Percentiles rank a stretch among this genome's conserved stretches.
These are phyloP conservation scores for Alethe castanea DNA, from an alignment of 2,113 vertebrate species.

Conservation along the genomic window DNA sequence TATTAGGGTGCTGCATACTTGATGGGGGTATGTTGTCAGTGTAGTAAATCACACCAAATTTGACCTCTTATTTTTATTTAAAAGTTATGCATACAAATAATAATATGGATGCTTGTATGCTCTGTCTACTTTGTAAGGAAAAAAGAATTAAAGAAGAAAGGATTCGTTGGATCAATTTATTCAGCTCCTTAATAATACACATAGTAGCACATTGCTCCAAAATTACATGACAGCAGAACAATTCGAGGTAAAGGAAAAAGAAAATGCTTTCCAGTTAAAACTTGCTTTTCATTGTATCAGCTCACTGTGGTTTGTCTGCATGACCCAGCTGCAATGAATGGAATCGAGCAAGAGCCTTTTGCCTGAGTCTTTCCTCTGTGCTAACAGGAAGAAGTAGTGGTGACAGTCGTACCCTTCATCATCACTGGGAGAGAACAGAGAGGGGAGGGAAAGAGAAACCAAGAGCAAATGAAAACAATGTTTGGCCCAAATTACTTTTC, in stretches of 20 bases:
- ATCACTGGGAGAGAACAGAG: background rate
- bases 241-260: background rate
- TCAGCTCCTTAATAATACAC: background rate
- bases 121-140: background rate
- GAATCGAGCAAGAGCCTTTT: background rate
- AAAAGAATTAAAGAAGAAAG: background rate
- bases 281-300: background rate
- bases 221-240: background rate
- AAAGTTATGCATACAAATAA: background rate
- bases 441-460: background rate
- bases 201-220: background rate
- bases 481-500: slow-evolving; percentile 47
- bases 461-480: slow-evolving; percentile 41
- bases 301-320: background rate
- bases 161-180: background rate
- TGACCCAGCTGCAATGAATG: slow-evolving; percentile 16
- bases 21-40: background rate
- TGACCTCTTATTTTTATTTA: background rate
- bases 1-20: background rate
- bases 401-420: background rate
- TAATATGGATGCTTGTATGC: background rate
- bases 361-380: background rate
- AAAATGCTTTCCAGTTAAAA: background rate
- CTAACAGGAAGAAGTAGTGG: slow-evolving; percentile 23
- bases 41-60: background rate